Evolutionary conservation across 2,113 vertebrate genomes (phyloP).

Genomic region (Heterochromis multidens): DNA sequence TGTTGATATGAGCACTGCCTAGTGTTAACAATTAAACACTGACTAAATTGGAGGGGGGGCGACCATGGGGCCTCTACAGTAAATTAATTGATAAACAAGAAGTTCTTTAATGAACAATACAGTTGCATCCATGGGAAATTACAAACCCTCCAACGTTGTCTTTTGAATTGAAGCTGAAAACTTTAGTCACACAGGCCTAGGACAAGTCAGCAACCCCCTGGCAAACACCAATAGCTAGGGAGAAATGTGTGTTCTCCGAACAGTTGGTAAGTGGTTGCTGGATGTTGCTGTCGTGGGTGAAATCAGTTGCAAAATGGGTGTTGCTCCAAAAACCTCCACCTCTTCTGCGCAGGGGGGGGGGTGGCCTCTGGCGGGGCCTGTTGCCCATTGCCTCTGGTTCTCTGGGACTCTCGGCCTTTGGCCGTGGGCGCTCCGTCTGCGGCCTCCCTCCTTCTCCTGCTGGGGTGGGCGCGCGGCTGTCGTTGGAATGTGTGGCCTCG

Average conservation of each 20-base stretch:
- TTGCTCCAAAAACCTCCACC: no score
- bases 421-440: no score
- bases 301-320: neutral
- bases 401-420: no score
- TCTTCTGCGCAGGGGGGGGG: no score
- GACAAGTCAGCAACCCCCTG: neutral
- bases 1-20: neutral
- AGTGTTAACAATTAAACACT: neutral
- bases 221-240: neutral
- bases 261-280: no score
- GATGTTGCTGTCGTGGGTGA: neutral
- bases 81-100: neutral
- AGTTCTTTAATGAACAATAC: neutral
- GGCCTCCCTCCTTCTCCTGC: no score
- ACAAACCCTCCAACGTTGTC: neutral
- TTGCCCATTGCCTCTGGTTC: no score
- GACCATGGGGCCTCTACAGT: neutral
- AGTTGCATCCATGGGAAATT: neutral
- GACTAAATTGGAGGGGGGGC: neutral
- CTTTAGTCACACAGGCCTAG: neutral
- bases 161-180: neutral
- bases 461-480: no score
- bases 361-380: no score
- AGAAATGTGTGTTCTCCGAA: no score
- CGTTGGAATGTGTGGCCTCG: no score